Base-by-base conservation (phyloP, 2,113 vertebrate species). In the Aspiorhynchus laticeps region DNA sequence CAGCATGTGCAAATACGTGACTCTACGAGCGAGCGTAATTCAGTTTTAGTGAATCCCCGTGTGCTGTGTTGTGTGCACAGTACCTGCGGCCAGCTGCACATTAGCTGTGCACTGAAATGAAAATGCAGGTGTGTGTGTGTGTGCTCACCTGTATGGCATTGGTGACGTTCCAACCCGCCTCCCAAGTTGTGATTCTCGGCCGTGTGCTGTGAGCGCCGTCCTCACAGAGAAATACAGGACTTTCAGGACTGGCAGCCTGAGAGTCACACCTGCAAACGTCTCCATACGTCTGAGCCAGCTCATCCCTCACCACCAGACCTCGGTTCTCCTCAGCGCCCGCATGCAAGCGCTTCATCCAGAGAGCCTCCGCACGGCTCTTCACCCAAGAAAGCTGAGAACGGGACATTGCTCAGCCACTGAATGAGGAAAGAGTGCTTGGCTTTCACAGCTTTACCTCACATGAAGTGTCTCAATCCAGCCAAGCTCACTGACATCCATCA, bases 111-210 rank as follows among this genome's bases (percentile, higher is more conserved):
- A 69, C 31, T n/a, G n/a, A 51, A 85, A 46, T 59, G 4, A 67
- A 7, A 73, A 17, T 73, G 8, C 15, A 53, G 17, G 1, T 46
- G 31, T 67, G 33, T 77, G 41, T 85, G 61, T 71, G 46, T 56
- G 67, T 26, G 65, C 67, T 93, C 90, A 95, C 96, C 94, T 96
- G 94, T 85, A 95, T 95, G 10, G 91, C 94, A 80, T 95, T 95
- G 21, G 94, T 96, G 79, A 96, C 95, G 6, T 96, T 97, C 95
- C 94, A 96, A 74, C 94, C 92, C 38, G 95, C 95, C 91, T 97
- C 96, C 95, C 95, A 96, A 81, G 94, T 91, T 15, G 94, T 96
- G 90, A 96, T 94, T 80, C 87, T 93, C 41, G 87, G 59, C 41
- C 61, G 51, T 71, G 84, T 5, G 80, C 4, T 26, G 36, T 36